Evolutionary conservation across 2,797 vertebrate genomes (phyloP).

Genomic region (Xenops minutus): DNA sequence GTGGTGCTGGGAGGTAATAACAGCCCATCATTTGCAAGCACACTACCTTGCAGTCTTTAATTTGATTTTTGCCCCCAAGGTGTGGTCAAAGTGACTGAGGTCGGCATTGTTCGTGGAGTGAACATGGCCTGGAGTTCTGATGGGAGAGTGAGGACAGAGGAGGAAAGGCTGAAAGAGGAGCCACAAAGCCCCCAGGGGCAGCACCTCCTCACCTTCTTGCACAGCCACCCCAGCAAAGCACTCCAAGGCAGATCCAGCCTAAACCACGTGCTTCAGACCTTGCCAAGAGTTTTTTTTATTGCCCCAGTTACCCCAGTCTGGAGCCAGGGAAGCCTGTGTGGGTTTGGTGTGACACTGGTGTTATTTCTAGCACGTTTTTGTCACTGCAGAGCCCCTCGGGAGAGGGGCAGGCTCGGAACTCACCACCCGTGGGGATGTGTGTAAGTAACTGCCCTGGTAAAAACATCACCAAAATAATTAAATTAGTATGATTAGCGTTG

Average conservation of each 20-base stretch:
- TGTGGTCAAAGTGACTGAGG: not conserved
- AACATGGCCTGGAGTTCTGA: not conserved
- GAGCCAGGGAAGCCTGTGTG: fast-evolving
- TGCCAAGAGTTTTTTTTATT: fast-evolving
- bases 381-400: fast-evolving
- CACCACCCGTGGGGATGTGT: fast-evolving
- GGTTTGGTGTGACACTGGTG: not conserved
- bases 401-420: fast-evolving
- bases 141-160: not conserved
- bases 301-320: not conserved
- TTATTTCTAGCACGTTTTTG: fast-evolving
- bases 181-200: not conserved
- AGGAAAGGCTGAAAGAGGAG: not conserved
- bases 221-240: fast-evolving
- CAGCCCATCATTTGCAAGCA: not conserved
- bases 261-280: fast-evolving
- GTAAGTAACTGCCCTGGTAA: not conserved
- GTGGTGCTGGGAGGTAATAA: not conserved
- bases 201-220: not conserved
- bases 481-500: not conserved
- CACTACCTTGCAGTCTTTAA: not conserved
- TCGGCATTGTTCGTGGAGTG: fast-evolving
- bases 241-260: fast-evolving
- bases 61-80: not conserved
- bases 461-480: not conserved